Conservation (phyloP, 2,797 vertebrate genomes). For the Buceros bicornis region DNA sequence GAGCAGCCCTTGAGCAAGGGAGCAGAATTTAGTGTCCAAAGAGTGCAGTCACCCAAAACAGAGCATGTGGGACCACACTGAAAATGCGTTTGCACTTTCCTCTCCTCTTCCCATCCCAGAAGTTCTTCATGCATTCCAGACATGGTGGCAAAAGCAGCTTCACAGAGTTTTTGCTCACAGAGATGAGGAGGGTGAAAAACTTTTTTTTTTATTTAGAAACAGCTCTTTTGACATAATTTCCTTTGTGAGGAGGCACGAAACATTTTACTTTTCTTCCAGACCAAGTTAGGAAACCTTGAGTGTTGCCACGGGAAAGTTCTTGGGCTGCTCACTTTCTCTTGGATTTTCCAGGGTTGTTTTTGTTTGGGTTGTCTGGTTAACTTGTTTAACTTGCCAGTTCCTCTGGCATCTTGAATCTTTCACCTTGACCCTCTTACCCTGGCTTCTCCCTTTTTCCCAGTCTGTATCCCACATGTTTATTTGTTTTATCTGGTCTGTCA, state of each 20-base stretch:
- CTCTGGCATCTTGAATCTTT: background rate
- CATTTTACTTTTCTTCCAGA: background rate
- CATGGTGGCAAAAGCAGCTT: background rate
- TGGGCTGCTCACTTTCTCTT: constrained; percentile 16
- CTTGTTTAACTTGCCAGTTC: background rate
- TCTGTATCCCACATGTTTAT: background rate
- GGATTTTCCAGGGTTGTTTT: background rate
- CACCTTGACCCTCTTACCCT: background rate
- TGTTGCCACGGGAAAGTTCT: background rate
- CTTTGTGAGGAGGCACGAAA: background rate
- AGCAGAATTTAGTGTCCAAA: background rate
- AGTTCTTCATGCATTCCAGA: background rate
- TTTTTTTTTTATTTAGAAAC: background rate
- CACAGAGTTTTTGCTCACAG: background rate
- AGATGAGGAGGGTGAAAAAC: background rate
- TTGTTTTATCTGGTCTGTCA: background rate
- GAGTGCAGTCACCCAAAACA: background rate
- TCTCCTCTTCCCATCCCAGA: background rate
- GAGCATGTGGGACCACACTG: background rate
- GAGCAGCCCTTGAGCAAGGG: background rate
- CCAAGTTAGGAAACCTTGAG: constrained; percentile 7
- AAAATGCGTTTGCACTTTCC: background rate
- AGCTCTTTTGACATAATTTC: background rate
- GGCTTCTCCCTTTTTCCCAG: background rate
- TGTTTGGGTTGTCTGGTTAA: background rate